Base-by-base conservation (phyloP, 2,888 invertebrate species). In the Andrena bucephala region DNA sequence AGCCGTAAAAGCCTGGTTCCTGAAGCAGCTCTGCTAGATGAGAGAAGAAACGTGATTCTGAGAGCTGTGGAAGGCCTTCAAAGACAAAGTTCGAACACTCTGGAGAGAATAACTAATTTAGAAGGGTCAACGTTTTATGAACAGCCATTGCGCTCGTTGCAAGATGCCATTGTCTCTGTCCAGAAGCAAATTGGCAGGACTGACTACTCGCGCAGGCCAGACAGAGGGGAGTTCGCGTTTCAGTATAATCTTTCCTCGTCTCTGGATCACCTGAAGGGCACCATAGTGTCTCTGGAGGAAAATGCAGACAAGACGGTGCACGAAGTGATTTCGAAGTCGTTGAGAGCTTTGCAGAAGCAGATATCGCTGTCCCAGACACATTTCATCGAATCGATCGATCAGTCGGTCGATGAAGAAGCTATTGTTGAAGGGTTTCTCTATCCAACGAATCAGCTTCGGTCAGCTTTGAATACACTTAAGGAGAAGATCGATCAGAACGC, bases 381-480 rank as follows among this genome's bases (percentile, higher is more conserved):
- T 42, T 89, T 93, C 63, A 79, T 88, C 65, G 89, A 91, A 62
- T 82, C 87, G 2, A 78, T 78, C 1, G 91, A 90, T 29, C 92
- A 91, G 72, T 81, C 89, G 2, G 81, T 91, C 10, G 93, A 93
- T 65, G 93, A 93, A 63, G 94, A 94, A 78, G 92, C 91, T 0
- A 92, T 94, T 20, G 89, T 93, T 10, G 93, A 94, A 86, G 93
- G 93, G 31, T 93, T 94, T 57, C 67, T 94, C 24, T 92, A 92
- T 78, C 94, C 94, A 8, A 86, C 90, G 0, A 92, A 93, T 86
- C 90, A 89, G 50, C 87, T 94, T 36, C 83, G 88, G 2, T 89
- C 89, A 0, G 90, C 93, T 2, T 85, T 94, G 54, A 89, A 85
- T 50, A 69, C 79, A 20, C 60, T 92, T 3, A 89, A 87, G 8